phyloP scores from a whole-genome alignment of 2,113 vertebrate genomes.

The Rhipidura dahli region DNA sequence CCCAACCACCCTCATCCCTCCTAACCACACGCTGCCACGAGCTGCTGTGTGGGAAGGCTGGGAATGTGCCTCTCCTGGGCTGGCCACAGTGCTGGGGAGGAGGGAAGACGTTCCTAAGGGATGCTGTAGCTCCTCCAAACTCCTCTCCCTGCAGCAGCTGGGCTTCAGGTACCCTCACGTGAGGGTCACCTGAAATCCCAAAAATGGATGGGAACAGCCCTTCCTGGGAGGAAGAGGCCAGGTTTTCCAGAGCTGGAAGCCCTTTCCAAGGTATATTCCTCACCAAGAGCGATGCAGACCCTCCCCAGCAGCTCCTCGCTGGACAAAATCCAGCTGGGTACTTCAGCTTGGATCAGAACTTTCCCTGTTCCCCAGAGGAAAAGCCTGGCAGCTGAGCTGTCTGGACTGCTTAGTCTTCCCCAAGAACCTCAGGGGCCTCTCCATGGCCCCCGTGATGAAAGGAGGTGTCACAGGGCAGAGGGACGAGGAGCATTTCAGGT shows the following conservation, averaged over 20 bases:
- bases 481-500: not conserved
- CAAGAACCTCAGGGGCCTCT: not conserved
- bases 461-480: not conserved
- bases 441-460: not conserved
- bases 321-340: not conserved
- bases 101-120: not conserved
- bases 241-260: not conserved
- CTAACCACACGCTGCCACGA: not conserved
- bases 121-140: not conserved
- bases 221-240: not conserved
- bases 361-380: not conserved
- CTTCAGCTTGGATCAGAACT: not conserved
- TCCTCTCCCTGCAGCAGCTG: not conserved
- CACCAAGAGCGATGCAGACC: not conserved
- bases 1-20: not conserved
- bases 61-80: not conserved
- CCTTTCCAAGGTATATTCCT: not conserved
- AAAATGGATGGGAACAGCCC: not conserved
- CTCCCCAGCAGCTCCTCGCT: not conserved
- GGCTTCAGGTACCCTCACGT: not conserved
- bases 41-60: not conserved
- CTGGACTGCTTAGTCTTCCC: not conserved
- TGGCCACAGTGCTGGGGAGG: not conserved
- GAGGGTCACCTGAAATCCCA: too few species aligned
- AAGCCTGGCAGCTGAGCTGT: not conserved